Evolutionary conservation across 2,797 vertebrate species (phyloP).

Genomic region (Muscicapa striata): DNA sequence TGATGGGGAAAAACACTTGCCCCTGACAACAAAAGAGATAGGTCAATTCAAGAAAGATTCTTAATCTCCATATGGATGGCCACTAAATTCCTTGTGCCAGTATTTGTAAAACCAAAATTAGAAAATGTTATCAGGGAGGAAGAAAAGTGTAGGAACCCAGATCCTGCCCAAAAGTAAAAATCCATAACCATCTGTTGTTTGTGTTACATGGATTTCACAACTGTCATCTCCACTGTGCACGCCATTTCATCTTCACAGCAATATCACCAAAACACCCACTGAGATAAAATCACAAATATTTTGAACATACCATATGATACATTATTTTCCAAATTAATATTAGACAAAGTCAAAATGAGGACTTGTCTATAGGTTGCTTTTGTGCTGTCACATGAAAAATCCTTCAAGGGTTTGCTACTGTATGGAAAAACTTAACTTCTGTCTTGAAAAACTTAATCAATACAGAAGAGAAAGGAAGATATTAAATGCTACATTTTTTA

Average conservation of each 20-base stretch:
- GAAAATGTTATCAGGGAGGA: neutral
- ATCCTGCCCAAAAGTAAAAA: conserved; percentile 47
- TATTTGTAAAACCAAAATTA: conserved; percentile 1
- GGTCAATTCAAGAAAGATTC: conserved; percentile 22
- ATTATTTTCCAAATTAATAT: conserved; percentile 35
- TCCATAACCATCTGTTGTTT: conserved; percentile 60
- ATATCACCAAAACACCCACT: conserved; percentile 9
- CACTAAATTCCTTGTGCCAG: neutral
- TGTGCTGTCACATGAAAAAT: neutral
- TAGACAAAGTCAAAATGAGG: neutral
- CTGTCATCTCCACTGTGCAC: conserved; percentile 40
- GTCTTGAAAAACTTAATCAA: neutral
- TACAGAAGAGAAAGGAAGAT: neutral
- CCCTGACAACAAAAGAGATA: conserved; percentile 42
- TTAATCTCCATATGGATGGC: neutral
- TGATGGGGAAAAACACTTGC: conserved; percentile 15
- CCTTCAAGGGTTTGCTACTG: neutral
- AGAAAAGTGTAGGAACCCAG: conserved; percentile 15
- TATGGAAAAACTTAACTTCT: neutral
- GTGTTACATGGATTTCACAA: conserved; percentile 55
- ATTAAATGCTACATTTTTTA: neutral
- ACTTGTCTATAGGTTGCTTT: neutral
- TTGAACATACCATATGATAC: conserved; percentile 28
- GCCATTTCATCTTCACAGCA: conserved; percentile 53
- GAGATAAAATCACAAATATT: conserved; percentile 59